Conservation (phyloP, 2,113 vertebrate species). For the Carassius auratus region DNA sequence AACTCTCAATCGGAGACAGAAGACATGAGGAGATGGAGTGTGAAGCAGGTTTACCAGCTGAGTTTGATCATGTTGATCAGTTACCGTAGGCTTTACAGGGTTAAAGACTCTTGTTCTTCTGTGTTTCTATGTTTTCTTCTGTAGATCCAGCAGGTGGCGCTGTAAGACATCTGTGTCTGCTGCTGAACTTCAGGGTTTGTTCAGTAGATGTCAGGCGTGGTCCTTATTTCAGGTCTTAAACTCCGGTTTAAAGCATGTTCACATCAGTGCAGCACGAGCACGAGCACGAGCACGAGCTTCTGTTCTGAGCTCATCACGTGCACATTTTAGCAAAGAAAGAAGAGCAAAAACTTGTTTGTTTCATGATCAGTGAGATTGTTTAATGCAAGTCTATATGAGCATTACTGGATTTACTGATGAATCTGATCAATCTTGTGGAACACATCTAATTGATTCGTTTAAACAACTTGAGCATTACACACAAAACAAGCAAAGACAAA, state of each 20-base stretch:
- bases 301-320: background rate
- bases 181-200: background rate
- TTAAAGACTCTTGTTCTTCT: no score
- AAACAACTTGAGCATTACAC: background rate
- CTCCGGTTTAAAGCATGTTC: background rate
- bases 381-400: no score
- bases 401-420: background rate
- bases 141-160: conserved; percentile 3
- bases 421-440: background rate
- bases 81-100: no score
- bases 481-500: background rate
- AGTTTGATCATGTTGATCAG: no score
- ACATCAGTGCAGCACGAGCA: background rate
- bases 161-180: background rate
- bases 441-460: background rate
- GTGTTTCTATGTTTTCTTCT: background rate
- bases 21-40: no score
- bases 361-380: no score
- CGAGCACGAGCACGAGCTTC: no score
- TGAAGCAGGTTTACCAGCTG: no score
- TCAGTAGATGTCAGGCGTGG: background rate
- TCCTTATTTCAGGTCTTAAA: background rate
- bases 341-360: background rate
- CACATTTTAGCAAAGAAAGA: background rate
- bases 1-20: background rate